Base-by-base conservation (phyloP, 1,140 invertebrate genomes). In the Drosophila carrolli region DNA sequence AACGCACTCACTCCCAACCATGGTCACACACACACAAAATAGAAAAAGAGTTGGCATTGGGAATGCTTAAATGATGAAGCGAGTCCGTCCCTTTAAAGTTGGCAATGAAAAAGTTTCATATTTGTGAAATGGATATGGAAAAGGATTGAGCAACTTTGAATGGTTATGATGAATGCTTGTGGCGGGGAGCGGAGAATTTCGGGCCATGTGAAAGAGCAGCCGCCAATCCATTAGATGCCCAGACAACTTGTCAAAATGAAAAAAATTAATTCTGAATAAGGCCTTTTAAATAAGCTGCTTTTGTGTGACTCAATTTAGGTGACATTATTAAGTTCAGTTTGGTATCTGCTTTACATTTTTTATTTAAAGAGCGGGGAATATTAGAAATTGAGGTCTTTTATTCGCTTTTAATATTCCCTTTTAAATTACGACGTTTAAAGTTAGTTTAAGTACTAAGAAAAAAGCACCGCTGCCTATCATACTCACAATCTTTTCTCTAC, bases 41-140 rank as follows among this genome's bases (percentile, higher is more conserved):
- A 9, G 9, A 38, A 10, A 37, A 10, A 53, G 32, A 78, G 57
- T 38, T 80, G 82, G 63, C 75, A 83, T 83, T 76, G 72, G 67
- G 66, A 84, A 83, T 83, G 61, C 81, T 84, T 84, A 83, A 83
- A 83, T 84, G 76, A 83, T 83, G 65, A 83, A 84, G 81, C 46
- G 72, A 72, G 55, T 51, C 50, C 19, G 56, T 55, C 46, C 47
- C 72, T 63, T 80, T 84, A 84, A 83, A 83, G 81, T 80, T 83
- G 72, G 57, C 65, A 83, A 83, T 79, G 63, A 70, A 75, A 75
- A 84, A 76, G 73, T 76, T 76, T 76, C 57, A 59, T 58, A 83
- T 74, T 80, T 80, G 37, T 53, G 61, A 73, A 53, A 73, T 76
- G 54, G 51, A 76, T 73, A 51, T 73, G 48, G 10, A 32, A 61